Conservation (phyloP, 2,888 invertebrate species). For the Dynastes hyllus region DNA sequence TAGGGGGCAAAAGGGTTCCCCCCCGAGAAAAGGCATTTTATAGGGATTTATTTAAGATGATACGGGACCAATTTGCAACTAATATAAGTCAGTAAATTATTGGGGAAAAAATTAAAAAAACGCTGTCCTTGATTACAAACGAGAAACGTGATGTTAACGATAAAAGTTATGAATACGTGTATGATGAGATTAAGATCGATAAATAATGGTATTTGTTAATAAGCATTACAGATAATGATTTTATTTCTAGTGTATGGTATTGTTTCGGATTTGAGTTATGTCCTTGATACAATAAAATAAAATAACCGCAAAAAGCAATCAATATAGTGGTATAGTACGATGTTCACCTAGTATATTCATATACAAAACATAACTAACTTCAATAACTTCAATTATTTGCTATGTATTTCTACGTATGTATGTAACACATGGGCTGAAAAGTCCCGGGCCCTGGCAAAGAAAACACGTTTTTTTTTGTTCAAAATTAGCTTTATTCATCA, state of each 20-base stretch:
- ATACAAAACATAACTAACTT: background rate
- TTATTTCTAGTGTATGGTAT: background rate
- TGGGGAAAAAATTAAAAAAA: too few species aligned
- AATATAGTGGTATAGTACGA: background rate
- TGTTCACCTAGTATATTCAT: background rate
- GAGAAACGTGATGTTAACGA: constrained; percentile 10
- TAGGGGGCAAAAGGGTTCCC: background rate
- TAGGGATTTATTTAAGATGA: too few species aligned
- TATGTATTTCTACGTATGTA: too few species aligned
- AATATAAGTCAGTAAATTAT: too few species aligned
- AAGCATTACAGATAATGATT: constrained; percentile 1
- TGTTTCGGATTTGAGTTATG: background rate
- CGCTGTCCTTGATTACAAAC: background rate
- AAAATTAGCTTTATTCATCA: too few species aligned
- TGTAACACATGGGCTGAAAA: too few species aligned
- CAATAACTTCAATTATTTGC: too few species aligned
- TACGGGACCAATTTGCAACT: constrained; percentile 3
- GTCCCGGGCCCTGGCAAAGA: too few species aligned
- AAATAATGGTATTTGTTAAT: background rate
- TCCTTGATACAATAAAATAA: background rate
- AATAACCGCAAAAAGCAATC: background rate
- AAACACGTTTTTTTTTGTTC: too few species aligned
- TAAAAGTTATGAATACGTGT: constrained; percentile 9
- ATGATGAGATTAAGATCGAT: background rate
- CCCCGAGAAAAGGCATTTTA: too few species aligned